phyloP scores from a whole-genome alignment of 1,140 invertebrate genomes.

The Papilio dardanus region DNA sequence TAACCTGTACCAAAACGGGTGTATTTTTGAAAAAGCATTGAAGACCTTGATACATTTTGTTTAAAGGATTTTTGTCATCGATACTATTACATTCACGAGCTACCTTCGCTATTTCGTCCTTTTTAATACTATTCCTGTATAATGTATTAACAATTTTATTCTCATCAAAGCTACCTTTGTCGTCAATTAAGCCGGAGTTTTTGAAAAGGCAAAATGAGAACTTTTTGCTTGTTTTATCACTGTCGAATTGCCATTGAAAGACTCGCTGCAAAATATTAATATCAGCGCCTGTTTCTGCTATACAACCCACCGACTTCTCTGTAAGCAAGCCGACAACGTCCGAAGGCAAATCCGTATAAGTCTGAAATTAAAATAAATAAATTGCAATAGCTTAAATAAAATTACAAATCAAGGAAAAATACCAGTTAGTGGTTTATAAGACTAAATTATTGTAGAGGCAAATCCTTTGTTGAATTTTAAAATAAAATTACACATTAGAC shows the following conservation, averaged over 20 bases:
- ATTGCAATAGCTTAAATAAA: too few species aligned
- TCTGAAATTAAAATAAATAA: neutral
- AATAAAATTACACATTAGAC: neutral
- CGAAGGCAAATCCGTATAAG: conserved; percentile 1
- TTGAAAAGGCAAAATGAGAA: conserved; percentile 47
- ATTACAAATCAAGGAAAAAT: too few species aligned
- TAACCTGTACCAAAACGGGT: conserved; percentile 23
- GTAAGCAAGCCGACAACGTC: neutral
- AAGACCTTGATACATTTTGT: conserved; percentile 15
- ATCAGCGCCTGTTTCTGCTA: conserved; percentile 44
- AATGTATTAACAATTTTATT: conserved; percentile 40
- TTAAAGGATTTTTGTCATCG: neutral
- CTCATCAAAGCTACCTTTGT: conserved; percentile 41
- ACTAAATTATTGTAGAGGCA: too few species aligned
- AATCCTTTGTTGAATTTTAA: too few species aligned
- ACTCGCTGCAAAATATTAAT: conserved; percentile 43
- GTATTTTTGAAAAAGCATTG: conserved; percentile 22
- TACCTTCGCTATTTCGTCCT: conserved; percentile 18
- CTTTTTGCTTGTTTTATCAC: conserved; percentile 41
- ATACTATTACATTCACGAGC: conserved; percentile 24
- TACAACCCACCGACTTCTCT: conserved; percentile 31
- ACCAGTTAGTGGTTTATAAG: neutral
- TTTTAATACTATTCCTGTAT: conserved; percentile 39
- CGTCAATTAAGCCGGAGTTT: conserved; percentile 40
- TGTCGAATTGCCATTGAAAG: conserved; percentile 34